Base-by-base conservation (phyloP, 2,113 vertebrate genomes). In the Brachyhypopomus occidentalis region DNA sequence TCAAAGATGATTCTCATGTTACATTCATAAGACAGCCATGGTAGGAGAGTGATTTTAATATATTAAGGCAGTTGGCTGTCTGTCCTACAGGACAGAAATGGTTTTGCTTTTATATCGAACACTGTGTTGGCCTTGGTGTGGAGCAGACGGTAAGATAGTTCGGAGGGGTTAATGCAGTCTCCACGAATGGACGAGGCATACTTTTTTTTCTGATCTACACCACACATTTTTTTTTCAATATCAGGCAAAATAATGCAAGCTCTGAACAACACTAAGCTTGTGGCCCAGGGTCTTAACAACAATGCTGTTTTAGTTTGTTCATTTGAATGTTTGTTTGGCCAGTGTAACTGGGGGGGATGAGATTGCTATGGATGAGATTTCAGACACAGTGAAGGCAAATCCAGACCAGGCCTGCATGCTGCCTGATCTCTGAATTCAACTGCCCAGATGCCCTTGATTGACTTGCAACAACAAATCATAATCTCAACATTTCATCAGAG, bases 21-120 rank as follows among this genome's bases (percentile, higher is more conserved):
- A 34, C 67, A 19, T 60, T 14, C 38, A 58, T 59, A 60, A n/a
- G 20, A 4, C 12, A 60, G 69, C 22, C 62, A 41, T 36, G 45
- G 66, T 8, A 82, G 41, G 72, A 30, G 73, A 75, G 80, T 22
- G 23, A 22, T 62, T n/a, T 71, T 76, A 82, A 82, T 76, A 55
- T 72, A 69, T 69, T 72, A 72, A 17, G 77, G n/a, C 55, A 82
- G 77, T 82, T 56, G 75, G 66, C 70, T 30, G 23, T 72, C 56
- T 77, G 56, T 77, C 66, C 36, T 41, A 22, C 20, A 16, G 34
- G 17, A 41, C 64, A 2, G 8, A 64, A 34, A 67, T 19, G 25
- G 64, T 19, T 67, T 36, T 20, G 7, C 9, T 70, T 41, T 70
- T 70, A 16, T 41, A 70, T 20, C 2, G 11, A 41, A 9, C n/a